phyloP scores from a whole-genome alignment of 2,888 invertebrate genomes.

The Sarcophaga subvicina region DNA sequence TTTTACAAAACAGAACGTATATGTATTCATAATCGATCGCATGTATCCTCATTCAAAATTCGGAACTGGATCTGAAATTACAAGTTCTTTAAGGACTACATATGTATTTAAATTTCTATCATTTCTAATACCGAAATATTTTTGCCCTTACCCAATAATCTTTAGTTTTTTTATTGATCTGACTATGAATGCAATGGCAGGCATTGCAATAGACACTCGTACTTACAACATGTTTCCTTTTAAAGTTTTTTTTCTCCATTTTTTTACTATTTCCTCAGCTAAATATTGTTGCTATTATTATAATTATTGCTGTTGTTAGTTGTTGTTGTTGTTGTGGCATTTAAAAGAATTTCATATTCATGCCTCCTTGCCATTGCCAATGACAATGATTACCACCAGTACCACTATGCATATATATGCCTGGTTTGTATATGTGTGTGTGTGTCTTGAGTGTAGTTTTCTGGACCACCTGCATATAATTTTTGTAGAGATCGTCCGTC shows the following conservation, averaged over 20 bases:
- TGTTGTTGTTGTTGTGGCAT: constrained; percentile 20
- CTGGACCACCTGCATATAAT: constrained; percentile 68
- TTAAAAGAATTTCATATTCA: constrained; percentile 46
- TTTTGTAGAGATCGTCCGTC: constrained; percentile 29
- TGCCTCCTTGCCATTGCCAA: constrained; percentile 35
- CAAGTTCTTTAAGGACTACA: no score
- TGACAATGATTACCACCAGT: constrained; percentile 27
- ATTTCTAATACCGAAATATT: no score
- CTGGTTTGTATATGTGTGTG: no score
- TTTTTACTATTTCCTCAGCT: constrained; percentile 5
- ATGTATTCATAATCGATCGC: no score
- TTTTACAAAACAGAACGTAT: no score
- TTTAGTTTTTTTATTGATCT: background rate
- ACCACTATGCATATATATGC: no score
- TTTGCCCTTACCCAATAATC: no score
- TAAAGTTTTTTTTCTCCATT: background rate
- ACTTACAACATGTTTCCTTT: constrained; percentile 48
- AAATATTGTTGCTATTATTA: background rate
- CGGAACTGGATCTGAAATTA: no score
- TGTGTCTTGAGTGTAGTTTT: constrained; percentile 33
- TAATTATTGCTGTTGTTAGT: background rate
- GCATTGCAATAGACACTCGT: background rate
- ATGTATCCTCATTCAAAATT: no score
- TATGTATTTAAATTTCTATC: no score
- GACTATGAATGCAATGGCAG: constrained; percentile 1